A percentile compares a stretch with the other conserved stretches of the same genome.
Conservation (phyloP, 2,888 invertebrate genomes). For the Amphimallon solstitiale region DNA sequence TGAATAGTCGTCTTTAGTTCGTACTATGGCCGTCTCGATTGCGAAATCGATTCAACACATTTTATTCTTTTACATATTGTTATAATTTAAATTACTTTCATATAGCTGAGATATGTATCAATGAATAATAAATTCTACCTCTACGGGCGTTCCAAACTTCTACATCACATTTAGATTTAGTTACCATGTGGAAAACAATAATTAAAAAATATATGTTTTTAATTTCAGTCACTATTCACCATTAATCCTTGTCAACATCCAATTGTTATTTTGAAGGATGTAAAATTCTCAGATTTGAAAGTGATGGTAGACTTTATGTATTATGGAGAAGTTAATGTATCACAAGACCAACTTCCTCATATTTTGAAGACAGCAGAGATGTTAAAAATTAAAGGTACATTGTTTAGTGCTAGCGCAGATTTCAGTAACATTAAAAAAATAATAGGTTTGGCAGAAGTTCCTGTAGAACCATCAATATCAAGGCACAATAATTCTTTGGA, state of each 20-base stretch:
- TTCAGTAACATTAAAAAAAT: constrained; percentile 3
- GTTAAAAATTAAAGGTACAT: constrained; percentile 80
- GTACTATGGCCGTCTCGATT: too few relatives aligned
- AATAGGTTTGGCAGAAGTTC: constrained; percentile 82
- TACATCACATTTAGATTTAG: too few relatives aligned
- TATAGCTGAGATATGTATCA: too few relatives aligned
- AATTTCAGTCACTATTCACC: constrained; percentile 78
- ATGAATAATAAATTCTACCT: too few relatives aligned
- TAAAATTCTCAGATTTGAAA: constrained; percentile 84
- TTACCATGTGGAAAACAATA: too few relatives aligned
- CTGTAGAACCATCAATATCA: constrained; percentile 78
- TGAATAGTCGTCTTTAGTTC: too few relatives aligned
- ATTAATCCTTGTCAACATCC: constrained; percentile 90
- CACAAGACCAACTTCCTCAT: constrained; percentile 85
- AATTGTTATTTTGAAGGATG: constrained; percentile 89
- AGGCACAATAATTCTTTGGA: constrained; percentile 71
- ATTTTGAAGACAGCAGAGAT: constrained; percentile 85
- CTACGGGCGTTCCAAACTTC: too few relatives aligned
- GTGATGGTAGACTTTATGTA: constrained; percentile 94
- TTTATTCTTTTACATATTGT: too few relatives aligned
- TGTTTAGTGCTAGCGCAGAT: background rate
- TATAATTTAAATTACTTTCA: too few relatives aligned
- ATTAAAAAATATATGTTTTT: background rate
- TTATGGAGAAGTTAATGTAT: constrained; percentile 91
- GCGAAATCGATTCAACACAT: too few relatives aligned